Conservation (phyloP, 2,888 invertebrate genomes). For the Patella caerulea region DNA sequence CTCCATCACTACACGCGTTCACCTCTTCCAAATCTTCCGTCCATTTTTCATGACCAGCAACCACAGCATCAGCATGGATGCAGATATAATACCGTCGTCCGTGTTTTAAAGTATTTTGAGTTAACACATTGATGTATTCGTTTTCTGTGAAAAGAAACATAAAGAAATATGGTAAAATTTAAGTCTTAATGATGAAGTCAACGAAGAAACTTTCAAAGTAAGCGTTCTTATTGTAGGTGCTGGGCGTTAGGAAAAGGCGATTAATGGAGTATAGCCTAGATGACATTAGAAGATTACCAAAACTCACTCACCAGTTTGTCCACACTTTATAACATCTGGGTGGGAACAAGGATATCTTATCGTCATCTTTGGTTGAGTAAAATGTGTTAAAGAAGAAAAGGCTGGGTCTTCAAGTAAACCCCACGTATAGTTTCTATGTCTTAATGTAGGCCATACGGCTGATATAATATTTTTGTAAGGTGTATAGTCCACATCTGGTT, state of each 20-base stretch:
- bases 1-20: slow-evolving; percentile 48
- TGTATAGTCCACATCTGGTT: slow-evolving; percentile 37
- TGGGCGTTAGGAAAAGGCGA: too few relatives aligned
- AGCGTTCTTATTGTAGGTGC: too few relatives aligned
- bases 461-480: slow-evolving; percentile 35
- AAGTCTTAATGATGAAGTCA: too few relatives aligned
- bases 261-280: not conserved
- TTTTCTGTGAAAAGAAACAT: not conserved
- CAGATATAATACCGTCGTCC: slow-evolving; percentile 41
- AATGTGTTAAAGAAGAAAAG: not conserved
- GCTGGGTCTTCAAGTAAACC: slow-evolving; percentile 25
- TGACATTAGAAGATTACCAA: not conserved
- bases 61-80: slow-evolving; percentile 38
- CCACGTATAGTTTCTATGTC: slow-evolving; percentile 31
- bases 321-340: slow-evolving; percentile 6
- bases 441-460: slow-evolving; percentile 34
- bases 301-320: slow-evolving; percentile 24
- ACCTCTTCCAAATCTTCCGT: slow-evolving; percentile 39
- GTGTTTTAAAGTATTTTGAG: slow-evolving; percentile 25
- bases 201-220: too few relatives aligned
- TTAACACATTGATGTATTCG: not conserved
- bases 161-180: too few relatives aligned
- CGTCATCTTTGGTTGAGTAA: not conserved
- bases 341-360: slow-evolving; percentile 17
- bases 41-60: slow-evolving; percentile 40